Evolutionary conservation across 2,888 invertebrate genomes (phyloP).

Genomic region (Lapara coniferarum): DNA sequence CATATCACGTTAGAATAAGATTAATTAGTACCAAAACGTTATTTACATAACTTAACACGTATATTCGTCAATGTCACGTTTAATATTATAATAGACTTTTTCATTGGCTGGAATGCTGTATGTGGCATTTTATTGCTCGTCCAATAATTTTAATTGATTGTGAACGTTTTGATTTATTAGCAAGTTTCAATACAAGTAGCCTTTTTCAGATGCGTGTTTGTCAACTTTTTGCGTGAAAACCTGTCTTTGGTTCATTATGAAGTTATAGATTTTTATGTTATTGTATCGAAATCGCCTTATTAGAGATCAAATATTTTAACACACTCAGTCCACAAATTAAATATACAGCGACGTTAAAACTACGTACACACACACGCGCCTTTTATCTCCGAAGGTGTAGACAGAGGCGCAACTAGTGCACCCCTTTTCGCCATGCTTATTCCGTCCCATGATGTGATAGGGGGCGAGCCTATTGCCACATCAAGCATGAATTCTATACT

Average conservation of each 20-base stretch:
- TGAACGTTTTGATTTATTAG: conserved; percentile 11
- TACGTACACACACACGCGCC: no score
- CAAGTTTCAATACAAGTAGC: conserved; percentile 16
- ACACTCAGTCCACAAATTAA: no score
- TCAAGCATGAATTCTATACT: no score
- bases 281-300: background rate
- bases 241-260: background rate
- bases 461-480: no score
- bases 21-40: background rate
- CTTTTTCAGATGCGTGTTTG: conserved; percentile 3
- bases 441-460: no score
- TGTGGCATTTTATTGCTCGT: conserved; percentile 11
- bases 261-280: background rate
- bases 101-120: background rate
- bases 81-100: conserved; percentile 16
- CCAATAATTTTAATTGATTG: conserved; percentile 17
- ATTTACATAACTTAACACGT: conserved; percentile 17
- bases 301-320: no score
- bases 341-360: no score
- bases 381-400: no score
- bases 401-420: no score
- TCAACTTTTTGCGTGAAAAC: conserved; percentile 5
- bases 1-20: background rate
- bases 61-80: conserved; percentile 11
- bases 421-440: no score